Evolutionary conservation across 30 jellyfish, hydroid and myxozoan species (phyloP).

Genomic region (Turritopsis dohrnii): DNA sequence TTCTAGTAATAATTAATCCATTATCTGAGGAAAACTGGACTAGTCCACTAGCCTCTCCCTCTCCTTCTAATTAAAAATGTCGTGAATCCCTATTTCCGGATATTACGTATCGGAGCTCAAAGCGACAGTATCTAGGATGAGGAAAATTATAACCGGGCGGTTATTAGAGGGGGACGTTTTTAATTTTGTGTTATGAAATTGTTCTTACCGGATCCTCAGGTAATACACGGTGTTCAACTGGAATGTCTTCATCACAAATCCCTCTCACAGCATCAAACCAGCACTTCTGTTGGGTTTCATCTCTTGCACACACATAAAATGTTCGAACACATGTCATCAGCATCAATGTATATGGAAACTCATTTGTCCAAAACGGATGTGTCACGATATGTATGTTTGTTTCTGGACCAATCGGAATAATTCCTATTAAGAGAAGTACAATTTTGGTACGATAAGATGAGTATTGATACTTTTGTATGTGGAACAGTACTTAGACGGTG

Average conservation of each 20-base stretch:
- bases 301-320: neutral
- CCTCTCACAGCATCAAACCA: neutral
- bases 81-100: too few relatives aligned
- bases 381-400: neutral
- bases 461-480: too few relatives aligned
- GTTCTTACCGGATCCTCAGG: neutral
- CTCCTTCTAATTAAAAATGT: too few relatives aligned
- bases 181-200: too few relatives aligned
- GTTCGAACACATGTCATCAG: neutral
- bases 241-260: neutral
- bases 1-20: too few relatives aligned
- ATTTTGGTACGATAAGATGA: neutral
- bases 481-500: too few relatives aligned
- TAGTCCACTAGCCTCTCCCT: too few relatives aligned
- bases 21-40: too few relatives aligned
- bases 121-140: too few relatives aligned
- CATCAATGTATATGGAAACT: neutral
- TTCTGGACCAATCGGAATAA: neutral
- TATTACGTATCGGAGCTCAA: too few relatives aligned
- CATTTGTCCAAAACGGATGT: slow-evolving; percentile 10
- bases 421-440: neutral
- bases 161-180: too few relatives aligned
- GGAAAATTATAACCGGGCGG: too few relatives aligned
- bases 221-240: neutral
- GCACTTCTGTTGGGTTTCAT: neutral